These are phyloP conservation scores for Gila robusta DNA, from an alignment of 2,797 vertebrate species.

Conservation along the genomic window DNA sequence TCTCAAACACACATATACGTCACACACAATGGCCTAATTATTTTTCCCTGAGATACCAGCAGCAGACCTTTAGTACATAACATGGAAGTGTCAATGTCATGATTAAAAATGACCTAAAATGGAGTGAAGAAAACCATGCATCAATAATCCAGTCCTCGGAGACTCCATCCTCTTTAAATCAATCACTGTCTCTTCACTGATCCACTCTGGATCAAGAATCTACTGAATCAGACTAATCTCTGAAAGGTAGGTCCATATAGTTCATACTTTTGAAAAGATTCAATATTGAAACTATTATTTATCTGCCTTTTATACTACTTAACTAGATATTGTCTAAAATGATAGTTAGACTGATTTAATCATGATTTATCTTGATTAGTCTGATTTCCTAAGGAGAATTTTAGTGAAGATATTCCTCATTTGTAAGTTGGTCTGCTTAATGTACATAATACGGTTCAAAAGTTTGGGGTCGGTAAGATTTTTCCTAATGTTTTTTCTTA, in stretches of 20 bases:
- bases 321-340: not conserved
- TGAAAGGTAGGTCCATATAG: not conserved
- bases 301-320: not conserved
- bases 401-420: not conserved
- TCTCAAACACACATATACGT: not conserved
- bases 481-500: not conserved
- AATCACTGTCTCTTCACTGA: not conserved
- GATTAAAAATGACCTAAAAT: constrained; percentile 6
- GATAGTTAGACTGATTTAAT: not conserved
- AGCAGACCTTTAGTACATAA: constrained; percentile 16
- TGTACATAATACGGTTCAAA: not conserved
- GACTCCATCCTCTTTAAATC: not conserved
- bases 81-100: not conserved
- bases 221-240: not conserved
- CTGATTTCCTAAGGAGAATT: not conserved
- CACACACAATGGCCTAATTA: not conserved
- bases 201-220: not conserved
- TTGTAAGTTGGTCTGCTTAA: not conserved
- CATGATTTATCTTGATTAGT: not conserved
- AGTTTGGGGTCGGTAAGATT: too few relatives aligned
- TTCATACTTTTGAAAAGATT: constrained; percentile 9
- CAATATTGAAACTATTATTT: not conserved
- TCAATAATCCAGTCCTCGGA: not conserved
- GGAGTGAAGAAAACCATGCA: not conserved
- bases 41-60: not conserved